Conservation (phyloP, 2,113 vertebrate genomes). For the Aptenodytes patagonicus region DNA sequence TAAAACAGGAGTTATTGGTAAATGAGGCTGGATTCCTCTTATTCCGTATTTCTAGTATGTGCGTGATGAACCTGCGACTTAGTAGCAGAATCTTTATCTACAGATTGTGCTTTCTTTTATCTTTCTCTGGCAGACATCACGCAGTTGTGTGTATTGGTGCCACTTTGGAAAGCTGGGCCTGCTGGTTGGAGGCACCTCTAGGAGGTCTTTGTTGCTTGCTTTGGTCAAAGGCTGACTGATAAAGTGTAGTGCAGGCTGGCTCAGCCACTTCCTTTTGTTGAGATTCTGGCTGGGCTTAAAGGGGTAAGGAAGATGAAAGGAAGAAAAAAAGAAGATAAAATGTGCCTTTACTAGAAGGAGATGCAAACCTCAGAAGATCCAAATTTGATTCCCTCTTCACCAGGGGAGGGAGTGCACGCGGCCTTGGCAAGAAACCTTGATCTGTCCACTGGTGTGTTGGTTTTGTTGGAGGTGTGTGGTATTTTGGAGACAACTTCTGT, state of each 20-base stretch:
- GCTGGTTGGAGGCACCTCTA: not conserved
- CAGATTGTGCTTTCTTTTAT: not conserved
- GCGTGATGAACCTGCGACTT: not conserved
- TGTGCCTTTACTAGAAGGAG: not conserved
- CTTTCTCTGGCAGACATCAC: not conserved
- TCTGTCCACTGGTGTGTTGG: not conserved
- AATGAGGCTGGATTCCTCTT: not conserved
- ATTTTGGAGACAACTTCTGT: not conserved
- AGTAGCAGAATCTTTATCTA: not conserved
- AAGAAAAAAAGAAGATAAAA: not conserved
- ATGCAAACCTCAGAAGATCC: not conserved
- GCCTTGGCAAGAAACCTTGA: not conserved
- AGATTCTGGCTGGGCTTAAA: not conserved
- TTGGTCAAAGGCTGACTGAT: not conserved
- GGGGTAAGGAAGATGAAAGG: not conserved
- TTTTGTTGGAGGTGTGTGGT: not conserved
- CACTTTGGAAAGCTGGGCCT: not conserved
- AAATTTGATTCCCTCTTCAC: not conserved
- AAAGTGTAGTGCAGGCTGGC: not conserved
- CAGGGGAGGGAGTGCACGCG: not conserved
- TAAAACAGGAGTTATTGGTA: not conserved
- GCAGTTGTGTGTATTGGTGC: accelerated
- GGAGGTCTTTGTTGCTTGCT: not conserved
- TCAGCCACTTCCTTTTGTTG: not conserved
- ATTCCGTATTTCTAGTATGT: not conserved